Base-by-base conservation (phyloP, 2,888 invertebrate genomes). In the Oscheius sp. region DNA sequence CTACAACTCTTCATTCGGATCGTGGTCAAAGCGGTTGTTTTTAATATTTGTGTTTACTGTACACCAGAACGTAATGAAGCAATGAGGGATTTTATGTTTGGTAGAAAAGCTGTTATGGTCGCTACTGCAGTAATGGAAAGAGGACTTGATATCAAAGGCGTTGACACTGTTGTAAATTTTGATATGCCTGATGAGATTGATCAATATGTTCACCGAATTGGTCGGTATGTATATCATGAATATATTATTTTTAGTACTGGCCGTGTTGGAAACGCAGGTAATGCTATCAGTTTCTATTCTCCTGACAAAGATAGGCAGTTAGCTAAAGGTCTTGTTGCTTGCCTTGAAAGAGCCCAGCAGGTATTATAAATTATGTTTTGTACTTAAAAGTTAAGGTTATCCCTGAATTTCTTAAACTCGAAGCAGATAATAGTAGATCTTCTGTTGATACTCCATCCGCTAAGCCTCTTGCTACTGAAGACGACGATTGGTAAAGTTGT, bases 81-180 rank as follows among this genome's bases (percentile, higher is more conserved):
- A 0, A 84, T 92, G 12, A 62, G 85, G 0, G 93, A 94, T 86
- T 96, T 97, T 87, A 70, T 76, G 26, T 69, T 45, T 14, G 76
- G 76, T 45, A 45, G 44, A 3, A 76, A 70, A 44, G 73, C 76
- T 22, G 73, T 80, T 33, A 68, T 97, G 2, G 94, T 97, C 1
- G 96, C 96, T 0, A 97, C 97, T 0, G 93, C 93, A 0, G 95
- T 97, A 0, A 95, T 95, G 0, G 93, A 95, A 0, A 89, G 96
- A 66, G 96, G 96, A 0, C 65, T 80, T 20, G 80, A 80, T 54
- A 80, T 80, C 68, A 70, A 69, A 24, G 80, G 80, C 24, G 77
- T 88, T 94, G 2, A 80, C 45, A 78, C 76, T 50, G 80, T 80
- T 0, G 84, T 89, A 33, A 89, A 89, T 74, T 89, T 87, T 72